phyloP scores from a whole-genome alignment of 2,797 vertebrate species.

The Erethizon dorsatum region DNA sequence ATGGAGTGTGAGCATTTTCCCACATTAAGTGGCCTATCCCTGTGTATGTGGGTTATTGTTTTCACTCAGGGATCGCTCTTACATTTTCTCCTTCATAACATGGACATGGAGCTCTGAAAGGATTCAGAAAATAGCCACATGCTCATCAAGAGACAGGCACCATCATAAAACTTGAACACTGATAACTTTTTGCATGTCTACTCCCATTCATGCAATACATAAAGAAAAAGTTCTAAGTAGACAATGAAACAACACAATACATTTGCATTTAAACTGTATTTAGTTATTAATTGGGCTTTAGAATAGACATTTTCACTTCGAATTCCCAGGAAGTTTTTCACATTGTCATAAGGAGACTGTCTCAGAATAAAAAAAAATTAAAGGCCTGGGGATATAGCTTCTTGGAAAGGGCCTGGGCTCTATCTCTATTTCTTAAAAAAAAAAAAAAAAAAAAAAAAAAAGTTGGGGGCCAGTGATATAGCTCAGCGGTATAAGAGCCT shows the following conservation, averaged over 20 bases:
- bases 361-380: not conserved
- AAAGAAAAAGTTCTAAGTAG: not conserved
- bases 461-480: no score
- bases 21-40: not conserved
- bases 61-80: not conserved
- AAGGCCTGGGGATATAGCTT: not conserved
- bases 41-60: not conserved
- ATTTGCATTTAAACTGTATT: not conserved
- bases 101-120: not conserved
- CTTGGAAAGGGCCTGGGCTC: not conserved
- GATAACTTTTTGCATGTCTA: not conserved
- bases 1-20: not conserved
- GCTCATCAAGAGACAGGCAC: not conserved
- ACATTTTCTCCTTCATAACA: not conserved
- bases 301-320: not conserved
- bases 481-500: no score
- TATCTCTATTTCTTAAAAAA: not conserved
- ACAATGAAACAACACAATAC: not conserved
- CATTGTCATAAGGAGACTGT: not conserved
- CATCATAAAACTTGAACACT: not conserved
- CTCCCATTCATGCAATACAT: not conserved
- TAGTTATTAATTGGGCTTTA: not conserved
- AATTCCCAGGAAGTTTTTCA: not conserved
- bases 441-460: not conserved
- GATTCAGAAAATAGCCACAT: not conserved